Base-by-base conservation (phyloP, 2,113 vertebrate genomes). In the Sturnus vulgaris region DNA sequence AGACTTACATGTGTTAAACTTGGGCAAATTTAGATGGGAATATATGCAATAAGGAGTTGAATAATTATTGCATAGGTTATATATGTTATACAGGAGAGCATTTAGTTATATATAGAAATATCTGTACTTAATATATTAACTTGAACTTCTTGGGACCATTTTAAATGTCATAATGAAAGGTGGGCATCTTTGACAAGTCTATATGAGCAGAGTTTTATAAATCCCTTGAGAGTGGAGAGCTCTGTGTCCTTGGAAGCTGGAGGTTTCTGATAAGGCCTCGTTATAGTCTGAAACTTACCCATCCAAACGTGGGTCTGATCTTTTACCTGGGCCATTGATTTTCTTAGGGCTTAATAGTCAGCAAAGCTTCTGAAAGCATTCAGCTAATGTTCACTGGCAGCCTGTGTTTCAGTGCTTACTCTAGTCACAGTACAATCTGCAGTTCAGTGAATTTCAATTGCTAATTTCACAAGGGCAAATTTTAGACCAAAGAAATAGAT, bases 341-440 rank as follows among this genome's bases (percentile, higher is more conserved):
- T 95, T 39, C 63, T 39, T 1, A 47, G 84, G 40, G 66, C 53
- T 50, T 33, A 57, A 31, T 33, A 28, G 63, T 87, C 65, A 80
- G 46, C 35, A 66, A 55, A 72, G 46, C 42, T 85, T 87, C 66
- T 47, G 50, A 94, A 90, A 92, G 70, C 23, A n/a, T 63, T 55
- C 64, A 35, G 27, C n/a, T 69, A 3, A n/a, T 55, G 31, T 64
- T 94, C 9, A 9, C 19, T 90, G 78, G 27, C 68, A 55, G 10
- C 16, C 39, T 30, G 24, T 79, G 53, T 82, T 80, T 76, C 2
- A 9, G 47, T 44, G 12, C 24, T 91, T 55, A 16, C 19, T 91
- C 35, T 77, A 66, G 55, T 70, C 50, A 47, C 57, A 69, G 23
- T 13, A 15, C 4, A 16, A 30, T 46, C 73, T 82, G 82, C 53